phyloP scores from a whole-genome alignment of 1,140 invertebrate species.

The Pristionchus pacificus region DNA sequence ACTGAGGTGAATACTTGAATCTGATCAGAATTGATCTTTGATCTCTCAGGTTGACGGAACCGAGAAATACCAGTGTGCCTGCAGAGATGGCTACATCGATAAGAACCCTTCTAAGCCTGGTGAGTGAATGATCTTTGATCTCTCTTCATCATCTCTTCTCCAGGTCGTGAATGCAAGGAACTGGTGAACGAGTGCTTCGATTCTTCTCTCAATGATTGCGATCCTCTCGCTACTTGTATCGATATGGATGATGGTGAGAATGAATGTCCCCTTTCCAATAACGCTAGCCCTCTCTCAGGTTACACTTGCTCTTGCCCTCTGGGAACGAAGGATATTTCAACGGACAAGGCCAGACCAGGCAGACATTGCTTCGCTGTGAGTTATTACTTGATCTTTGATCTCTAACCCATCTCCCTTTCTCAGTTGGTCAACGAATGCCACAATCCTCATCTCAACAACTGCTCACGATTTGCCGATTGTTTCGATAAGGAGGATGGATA shows the following conservation, averaged over 20 bases:
- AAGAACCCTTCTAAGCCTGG: constrained; percentile 32
- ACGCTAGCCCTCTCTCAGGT: constrained; percentile 13
- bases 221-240: constrained; percentile 51
- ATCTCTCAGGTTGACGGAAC: constrained; percentile 19
- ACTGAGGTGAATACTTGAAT: constrained; percentile 28
- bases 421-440: constrained; percentile 50
- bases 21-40: too few relatives aligned
- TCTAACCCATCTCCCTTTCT: background rate
- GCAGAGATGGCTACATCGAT: constrained; percentile 39
- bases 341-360: constrained; percentile 43
- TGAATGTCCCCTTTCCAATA: background rate
- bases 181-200: constrained; percentile 54
- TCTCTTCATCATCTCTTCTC: background rate
- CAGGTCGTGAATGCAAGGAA: constrained; percentile 35
- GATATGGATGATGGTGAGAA: constrained; percentile 46
- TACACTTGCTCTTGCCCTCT: constrained; percentile 45
- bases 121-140: background rate
- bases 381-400: constrained; percentile 7
- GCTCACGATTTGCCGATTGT: constrained; percentile 40
- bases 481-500: constrained; percentile 41
- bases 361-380: constrained; percentile 41
- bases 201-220: constrained; percentile 54
- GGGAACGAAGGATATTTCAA: constrained; percentile 53
- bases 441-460: constrained; percentile 39
- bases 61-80: constrained; percentile 38